Base-by-base conservation (phyloP, 37 sponge, comb jelly and placozoan species). In the Spongilla lacustris region DNA sequence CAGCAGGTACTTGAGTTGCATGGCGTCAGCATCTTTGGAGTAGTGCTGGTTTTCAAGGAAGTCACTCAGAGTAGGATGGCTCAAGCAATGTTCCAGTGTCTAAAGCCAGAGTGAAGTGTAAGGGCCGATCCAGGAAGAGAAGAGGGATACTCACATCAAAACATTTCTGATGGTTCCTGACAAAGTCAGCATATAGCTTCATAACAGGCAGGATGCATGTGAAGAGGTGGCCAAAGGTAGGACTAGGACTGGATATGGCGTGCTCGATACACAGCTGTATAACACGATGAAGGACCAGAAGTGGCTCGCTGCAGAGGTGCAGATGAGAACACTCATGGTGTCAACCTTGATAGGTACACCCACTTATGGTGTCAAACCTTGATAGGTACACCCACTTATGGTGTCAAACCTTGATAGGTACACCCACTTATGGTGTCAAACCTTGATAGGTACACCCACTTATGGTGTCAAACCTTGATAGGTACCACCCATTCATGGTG, bases 21-120 rank as follows among this genome's bases (percentile, higher is more conserved):
- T 79, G 11, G 86, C 91, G 11, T 86, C 87, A 19, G 78, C 74
- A 49, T 91, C 91, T 41, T 91, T 87, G 4, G 83, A 78, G 24
- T 68, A 85, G 67, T 91, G 91, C 19, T 80, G 67, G 74, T 91
- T 86, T 77, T 82, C 83, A 21, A 91, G 87, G 69, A 86, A 86
- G 28, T 69, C 78, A 14, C 79, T 78, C 4, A 91, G 73, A 19
- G 82, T 74, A 4, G 83, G 71, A 34, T 77, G 86, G 31, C 67
- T 22, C 36, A 91, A 73, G 66, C 91, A 86, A 28, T 77, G 77
- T 3, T 90, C 86, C 72, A 90, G 71, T 0, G 68, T 37, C 90
- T 89, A 35, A 25, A 71, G 27, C 30, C 36, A 78, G 14, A 77
- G 27, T 31, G 8, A 23, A 23, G 27, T 8, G 2, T 80, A 0